A percentile compares a stretch with the other conserved stretches of the same genome.
These are phyloP conservation scores for Chloropsis hardwickii DNA, from an alignment of 2,113 vertebrate genomes.

Conservation along the genomic window DNA sequence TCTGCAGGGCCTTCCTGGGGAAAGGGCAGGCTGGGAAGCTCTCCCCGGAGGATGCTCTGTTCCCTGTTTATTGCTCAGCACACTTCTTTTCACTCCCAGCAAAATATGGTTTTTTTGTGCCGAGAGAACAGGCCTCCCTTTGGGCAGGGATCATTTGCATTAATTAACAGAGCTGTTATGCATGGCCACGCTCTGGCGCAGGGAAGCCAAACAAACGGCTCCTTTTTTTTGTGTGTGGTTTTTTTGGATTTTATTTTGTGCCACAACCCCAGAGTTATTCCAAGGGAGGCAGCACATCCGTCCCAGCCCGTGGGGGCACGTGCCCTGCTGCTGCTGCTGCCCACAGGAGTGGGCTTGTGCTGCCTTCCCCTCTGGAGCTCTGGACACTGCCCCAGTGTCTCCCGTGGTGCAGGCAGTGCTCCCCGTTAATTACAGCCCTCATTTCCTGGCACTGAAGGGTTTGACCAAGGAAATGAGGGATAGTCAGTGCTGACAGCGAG, in stretches of 20 bases:
- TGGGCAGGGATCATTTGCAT: slow-evolving; percentile 62
- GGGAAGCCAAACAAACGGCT: slow-evolving; percentile 46
- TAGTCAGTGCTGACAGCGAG: neutral
- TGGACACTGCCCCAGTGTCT: neutral
- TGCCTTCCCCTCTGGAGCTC: neutral
- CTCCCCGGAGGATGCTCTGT: slow-evolving; percentile 5
- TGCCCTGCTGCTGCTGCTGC: neutral
- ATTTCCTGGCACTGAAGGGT: neutral
- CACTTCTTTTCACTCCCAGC: neutral
- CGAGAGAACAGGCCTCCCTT: slow-evolving; percentile 50
- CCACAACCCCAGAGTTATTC: slow-evolving; percentile 9
- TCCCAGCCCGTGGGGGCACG: neutral
- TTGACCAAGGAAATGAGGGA: neutral
- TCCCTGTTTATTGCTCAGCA: neutral
- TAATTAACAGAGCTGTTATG: slow-evolving; percentile 57
- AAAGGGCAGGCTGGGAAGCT: neutral
- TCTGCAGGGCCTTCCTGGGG: slow-evolving; percentile 33
- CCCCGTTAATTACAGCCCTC: neutral
- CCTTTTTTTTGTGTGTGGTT: neutral
- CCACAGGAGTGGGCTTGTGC: slow-evolving; percentile 9
- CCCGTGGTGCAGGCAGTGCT: neutral
- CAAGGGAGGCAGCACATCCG: slow-evolving; percentile 4
- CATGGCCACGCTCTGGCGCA: slow-evolving; percentile 17
- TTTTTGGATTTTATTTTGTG: neutral
- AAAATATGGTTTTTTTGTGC: slow-evolving; percentile 8